Evolutionary conservation across 2,888 invertebrate species (phyloP).

Genomic region (Gastrophysa polygoni): DNA sequence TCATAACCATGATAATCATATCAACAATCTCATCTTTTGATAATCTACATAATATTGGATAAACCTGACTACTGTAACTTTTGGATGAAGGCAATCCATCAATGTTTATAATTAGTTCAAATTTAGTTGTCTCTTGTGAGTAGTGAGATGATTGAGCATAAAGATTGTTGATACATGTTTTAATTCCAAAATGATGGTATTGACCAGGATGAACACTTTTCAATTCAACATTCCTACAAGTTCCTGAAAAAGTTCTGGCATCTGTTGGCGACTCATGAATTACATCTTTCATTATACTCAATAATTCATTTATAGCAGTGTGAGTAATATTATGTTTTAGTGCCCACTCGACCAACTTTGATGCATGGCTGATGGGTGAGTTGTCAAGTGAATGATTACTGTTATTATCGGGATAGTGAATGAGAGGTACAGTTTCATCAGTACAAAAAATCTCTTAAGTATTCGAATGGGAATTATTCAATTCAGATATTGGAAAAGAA

Average conservation of each 20-base stretch:
- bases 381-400: slow-evolving; percentile 3
- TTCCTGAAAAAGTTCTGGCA: slow-evolving; percentile 25
- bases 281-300: slow-evolving; percentile 7
- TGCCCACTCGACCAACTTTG: slow-evolving; percentile 3
- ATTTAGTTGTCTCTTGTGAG: slow-evolving; percentile 5
- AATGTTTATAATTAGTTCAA: slow-evolving; percentile 25
- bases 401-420: slow-evolving; percentile 9
- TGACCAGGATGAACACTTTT: slow-evolving; percentile 19
- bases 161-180: slow-evolving; percentile 9
- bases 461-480: slow-evolving; percentile 5
- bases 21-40: slow-evolving; percentile 7
- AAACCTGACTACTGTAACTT: slow-evolving; percentile 23
- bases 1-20: slow-evolving; percentile 28
- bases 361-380: not conserved
- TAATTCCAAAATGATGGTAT: slow-evolving; percentile 19
- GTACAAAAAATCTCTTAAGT: slow-evolving; percentile 9
- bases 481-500: slow-evolving; percentile 1
- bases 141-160: not conserved
- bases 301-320: slow-evolving; percentile 10
- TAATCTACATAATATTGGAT: slow-evolving; percentile 18
- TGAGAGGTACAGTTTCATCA: slow-evolving; percentile 13
- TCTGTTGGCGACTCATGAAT: slow-evolving; percentile 20
- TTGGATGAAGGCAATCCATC: slow-evolving; percentile 32
- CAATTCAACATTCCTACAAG: slow-evolving; percentile 17
- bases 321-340: slow-evolving; percentile 1